Evolutionary conservation across 2,797 vertebrate species (phyloP), one percentile per base, ranked within the genome.

Genomic region (Hippocampus kuda): DNA sequence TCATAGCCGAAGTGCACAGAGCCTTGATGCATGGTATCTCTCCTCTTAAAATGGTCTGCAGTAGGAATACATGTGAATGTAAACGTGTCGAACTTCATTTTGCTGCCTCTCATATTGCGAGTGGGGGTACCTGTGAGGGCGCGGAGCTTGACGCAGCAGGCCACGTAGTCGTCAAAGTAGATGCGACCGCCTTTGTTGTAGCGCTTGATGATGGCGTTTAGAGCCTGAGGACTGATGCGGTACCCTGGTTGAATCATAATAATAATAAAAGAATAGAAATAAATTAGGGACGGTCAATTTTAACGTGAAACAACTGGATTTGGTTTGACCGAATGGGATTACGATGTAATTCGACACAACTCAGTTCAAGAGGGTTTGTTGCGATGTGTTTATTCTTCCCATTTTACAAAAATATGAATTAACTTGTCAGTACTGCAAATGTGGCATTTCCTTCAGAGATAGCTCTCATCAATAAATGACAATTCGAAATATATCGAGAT

Each of bases 101-200:
- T 56, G 15, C 53, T 60, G 70, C 8, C 18, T 54, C 27, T 5
- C 30, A 34, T 16, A 16, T n/a, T 24, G 61, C n/a, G 12, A 26
- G 13, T 1, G 13, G 2, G 74, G 74, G n/a, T 87, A 97, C 94
- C 94, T 87, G 95, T 94, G 75, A 95, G 81, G 34, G 93, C 78
- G 13, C 91, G 87, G 72, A 95, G 90, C 79, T 92, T 95, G 71
- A 97, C 92, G 64, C 92, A 94, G 84, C 94, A 96, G 9, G 94
- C 92, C 79, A 96, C 92, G 46, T 94, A 97, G 84, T 97, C 94
- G 63, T 97, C 95, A 54, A 97, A 97, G 86, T 78, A 94, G 84
- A 96, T 93, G 26, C 90, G 87, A 56, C 94, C 94, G 30, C 83
- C 89, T 82, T 91, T 94, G 87, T 87, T 94, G 79, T 94, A 97